Evolutionary conservation across 2,797 vertebrate species (phyloP).

Genomic region (Parotocinclus haroldoi): DNA sequence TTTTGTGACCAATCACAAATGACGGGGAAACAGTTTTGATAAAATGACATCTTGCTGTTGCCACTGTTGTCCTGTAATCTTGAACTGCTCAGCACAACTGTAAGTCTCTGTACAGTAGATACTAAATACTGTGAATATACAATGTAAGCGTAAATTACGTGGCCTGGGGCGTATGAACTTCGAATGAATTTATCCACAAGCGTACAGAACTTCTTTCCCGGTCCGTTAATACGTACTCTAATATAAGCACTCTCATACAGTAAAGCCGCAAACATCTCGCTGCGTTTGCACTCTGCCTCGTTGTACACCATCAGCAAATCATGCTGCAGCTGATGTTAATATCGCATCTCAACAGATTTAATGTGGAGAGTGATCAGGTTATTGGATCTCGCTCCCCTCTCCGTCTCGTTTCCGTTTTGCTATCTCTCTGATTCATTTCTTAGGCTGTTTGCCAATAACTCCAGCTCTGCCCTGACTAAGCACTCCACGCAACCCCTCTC

Average conservation of each 20-base stretch:
- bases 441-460: constrained; percentile 29
- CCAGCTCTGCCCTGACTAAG: constrained; percentile 45
- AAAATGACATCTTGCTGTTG: too few species aligned
- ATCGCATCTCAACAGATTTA: constrained; percentile 18
- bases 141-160: too few species aligned
- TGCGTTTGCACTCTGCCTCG: neutral
- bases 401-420: neutral
- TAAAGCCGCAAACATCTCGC: neutral
- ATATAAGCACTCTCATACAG: neutral
- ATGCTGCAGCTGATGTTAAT: constrained; percentile 28
- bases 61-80: too few species aligned
- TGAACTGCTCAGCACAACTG: too few species aligned
- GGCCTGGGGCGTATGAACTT: too few species aligned
- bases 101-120: too few species aligned
- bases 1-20: too few species aligned
- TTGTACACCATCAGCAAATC: neutral
- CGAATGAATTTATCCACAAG: too few species aligned
- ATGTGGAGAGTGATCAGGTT: constrained; percentile 20
- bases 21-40: too few species aligned
- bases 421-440: constrained; percentile 16
- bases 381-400: constrained; percentile 4
- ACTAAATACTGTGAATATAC: too few species aligned
- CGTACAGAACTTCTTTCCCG: too few species aligned
- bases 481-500: constrained; percentile 21
- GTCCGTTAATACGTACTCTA: too few species aligned